Percentiles rank a stretch among this genome's conserved stretches.
These are phyloP conservation scores for Thecocarcelia acutangulata DNA, from an alignment of 2,888 invertebrate genomes.

Conservation along the genomic window DNA sequence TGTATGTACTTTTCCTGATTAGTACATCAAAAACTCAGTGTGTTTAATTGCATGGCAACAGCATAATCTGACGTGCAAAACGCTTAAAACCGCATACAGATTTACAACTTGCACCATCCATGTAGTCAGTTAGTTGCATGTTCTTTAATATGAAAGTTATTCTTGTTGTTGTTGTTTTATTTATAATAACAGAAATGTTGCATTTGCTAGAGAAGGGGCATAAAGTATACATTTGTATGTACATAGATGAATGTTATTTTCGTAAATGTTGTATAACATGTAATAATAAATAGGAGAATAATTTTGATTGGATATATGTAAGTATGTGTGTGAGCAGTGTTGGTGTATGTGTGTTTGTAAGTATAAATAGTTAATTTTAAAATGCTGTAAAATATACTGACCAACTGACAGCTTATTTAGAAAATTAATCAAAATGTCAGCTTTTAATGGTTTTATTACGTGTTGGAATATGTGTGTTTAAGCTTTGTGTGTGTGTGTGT, in stretches of 20 bases:
- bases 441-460: constrained; percentile 48
- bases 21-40: constrained; percentile 59
- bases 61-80: constrained; percentile 69
- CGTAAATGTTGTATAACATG: constrained; percentile 27
- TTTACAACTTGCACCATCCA: constrained; percentile 64
- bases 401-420: constrained; percentile 69
- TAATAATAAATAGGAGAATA: not conserved
- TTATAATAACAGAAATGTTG: constrained; percentile 34
- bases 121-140: constrained; percentile 64
- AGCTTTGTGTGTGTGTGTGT: not conserved
- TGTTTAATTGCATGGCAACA: constrained; percentile 67
- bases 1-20: constrained; percentile 41
- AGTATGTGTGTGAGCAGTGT: not conserved
- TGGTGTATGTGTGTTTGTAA: constrained; percentile 10
- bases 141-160: constrained; percentile 9
- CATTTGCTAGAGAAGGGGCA: not conserved
- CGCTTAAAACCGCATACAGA: constrained; percentile 69
- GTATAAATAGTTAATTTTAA: constrained; percentile 61
- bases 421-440: constrained; percentile 70
- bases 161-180: constrained; percentile 31
- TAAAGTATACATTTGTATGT: too few species aligned
- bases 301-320: not conserved
- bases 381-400: constrained; percentile 63
- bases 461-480: not conserved
- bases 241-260: constrained; percentile 14